Conservation (phyloP, 2,888 invertebrate genomes). For the Acanthosepion pharaonis region DNA sequence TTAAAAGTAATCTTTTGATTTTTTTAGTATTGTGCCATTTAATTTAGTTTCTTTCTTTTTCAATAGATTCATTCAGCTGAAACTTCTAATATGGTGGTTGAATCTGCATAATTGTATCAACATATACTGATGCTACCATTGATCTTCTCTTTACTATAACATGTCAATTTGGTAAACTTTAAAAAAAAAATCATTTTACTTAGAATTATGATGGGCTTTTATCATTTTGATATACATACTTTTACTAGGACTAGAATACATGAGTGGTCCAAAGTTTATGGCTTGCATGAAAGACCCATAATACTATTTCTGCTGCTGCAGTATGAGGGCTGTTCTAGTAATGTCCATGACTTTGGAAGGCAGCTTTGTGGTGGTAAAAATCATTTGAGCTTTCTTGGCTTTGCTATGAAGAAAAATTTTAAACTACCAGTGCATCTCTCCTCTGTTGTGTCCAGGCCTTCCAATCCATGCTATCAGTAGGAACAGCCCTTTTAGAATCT, state of each 20-base stretch:
- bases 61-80: conserved; percentile 33
- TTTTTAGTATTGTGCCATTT: not conserved
- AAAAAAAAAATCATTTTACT: not conserved
- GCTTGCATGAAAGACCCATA: conserved; percentile 10
- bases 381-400: conserved; percentile 39
- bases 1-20: not conserved
- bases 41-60: conserved; percentile 33
- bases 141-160: not conserved
- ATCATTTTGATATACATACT: not conserved
- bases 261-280: conserved; percentile 20
- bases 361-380: conserved; percentile 42
- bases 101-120: not conserved
- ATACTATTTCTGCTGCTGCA: conserved; percentile 38
- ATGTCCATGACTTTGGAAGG: conserved; percentile 46
- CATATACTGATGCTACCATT: conserved; percentile 1
- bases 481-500: conserved; percentile 47
- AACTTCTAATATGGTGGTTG: conserved; percentile 25
- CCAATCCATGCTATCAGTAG: conserved; percentile 46
- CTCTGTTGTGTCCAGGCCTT: conserved; percentile 46
- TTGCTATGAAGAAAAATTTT: conserved; percentile 37
- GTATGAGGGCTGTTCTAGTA: conserved; percentile 47
- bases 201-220: not conserved
- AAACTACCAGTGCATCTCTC: conserved; percentile 38
- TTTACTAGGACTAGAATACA: not conserved
- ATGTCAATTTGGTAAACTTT: not conserved